Evolutionary conservation across 2,888 invertebrate species (phyloP), one percentile per base, ranked within the genome.

Genomic region (Agrotis clavis): DNA sequence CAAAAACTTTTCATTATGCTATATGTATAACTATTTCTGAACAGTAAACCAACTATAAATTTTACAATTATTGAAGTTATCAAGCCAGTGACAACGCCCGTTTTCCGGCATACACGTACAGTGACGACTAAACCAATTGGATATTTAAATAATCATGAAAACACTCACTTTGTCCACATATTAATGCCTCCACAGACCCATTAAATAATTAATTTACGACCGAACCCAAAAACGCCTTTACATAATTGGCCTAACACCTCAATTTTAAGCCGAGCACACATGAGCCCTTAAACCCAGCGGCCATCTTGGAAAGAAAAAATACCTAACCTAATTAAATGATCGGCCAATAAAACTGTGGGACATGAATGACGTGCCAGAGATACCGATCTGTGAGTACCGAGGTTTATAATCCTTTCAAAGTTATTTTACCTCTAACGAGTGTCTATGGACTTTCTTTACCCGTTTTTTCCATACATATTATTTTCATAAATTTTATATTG

Each of bases 261-360:
- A 51, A 47, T 47, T 60, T 77, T n/a, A 77, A 59, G 47, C 35
- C 11, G 18, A 21, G n/a, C n/a, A 47, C 50, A 67, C 54, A 67
- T 35, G 25, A 77, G 53, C 66, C 41, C 18, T 74, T 47, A 74
- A 48, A 13, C 16, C 41, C 16, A 53, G n/a, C 63, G 25, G 60
- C 51, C n/a, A 56, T 51, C 66, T 63, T 67, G n/a, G 63, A 63
- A 59, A 78, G 13, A 71, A 70, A 71, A 70, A 79, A 78, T 70
- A n/a, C n/a, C n/a, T n/a, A 79, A 41, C 51, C 66, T 79, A 79
- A 79, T 75, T 79, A 79, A 79, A 75, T 75, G 66, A 79, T 75
- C 66, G 75, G 47, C 60, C 47, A 64, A 79, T 79, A 79, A 79
- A 79, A 79, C 50, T 19, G 53, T 69, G 57, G 45, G 57, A 78